phyloP scores from a whole-genome alignment of 2,113 vertebrate species.

The Sebastes fasciatus region DNA sequence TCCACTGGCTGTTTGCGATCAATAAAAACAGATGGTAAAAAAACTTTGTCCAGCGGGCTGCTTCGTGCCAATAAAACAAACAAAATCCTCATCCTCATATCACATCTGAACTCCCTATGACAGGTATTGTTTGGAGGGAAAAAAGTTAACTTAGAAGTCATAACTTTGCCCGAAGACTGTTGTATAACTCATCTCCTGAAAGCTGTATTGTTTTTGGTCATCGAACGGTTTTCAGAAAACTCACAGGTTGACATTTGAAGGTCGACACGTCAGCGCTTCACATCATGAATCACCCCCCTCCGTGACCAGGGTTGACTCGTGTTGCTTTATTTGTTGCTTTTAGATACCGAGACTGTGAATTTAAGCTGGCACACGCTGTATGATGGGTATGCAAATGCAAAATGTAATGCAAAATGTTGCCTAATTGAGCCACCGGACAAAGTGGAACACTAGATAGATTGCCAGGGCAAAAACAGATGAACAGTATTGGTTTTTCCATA shows the following conservation, averaged over 20 bases:
- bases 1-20: slow-evolving; percentile 39
- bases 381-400: neutral
- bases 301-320: neutral
- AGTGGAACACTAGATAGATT: slow-evolving; percentile 68
- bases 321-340: neutral
- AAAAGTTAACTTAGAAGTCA: neutral
- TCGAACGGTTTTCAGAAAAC: slow-evolving; percentile 19
- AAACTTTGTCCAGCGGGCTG: neutral
- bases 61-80: slow-evolving; percentile 14
- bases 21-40: slow-evolving; percentile 1
- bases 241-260: slow-evolving; percentile 41
- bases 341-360: neutral
- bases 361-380: neutral
- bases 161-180: neutral
- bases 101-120: neutral
- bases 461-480: slow-evolving; percentile 43
- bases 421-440: slow-evolving; percentile 39
- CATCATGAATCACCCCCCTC: slow-evolving; percentile 31
- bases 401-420: slow-evolving; percentile 19
- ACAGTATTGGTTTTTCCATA: slow-evolving; percentile 75
- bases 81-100: neutral
- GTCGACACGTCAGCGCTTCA: slow-evolving; percentile 8
- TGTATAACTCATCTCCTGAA: neutral
- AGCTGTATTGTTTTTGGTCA: neutral
- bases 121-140: neutral